Conservation (phyloP, 2,113 vertebrate genomes). For the Ceyx melanurus region DNA sequence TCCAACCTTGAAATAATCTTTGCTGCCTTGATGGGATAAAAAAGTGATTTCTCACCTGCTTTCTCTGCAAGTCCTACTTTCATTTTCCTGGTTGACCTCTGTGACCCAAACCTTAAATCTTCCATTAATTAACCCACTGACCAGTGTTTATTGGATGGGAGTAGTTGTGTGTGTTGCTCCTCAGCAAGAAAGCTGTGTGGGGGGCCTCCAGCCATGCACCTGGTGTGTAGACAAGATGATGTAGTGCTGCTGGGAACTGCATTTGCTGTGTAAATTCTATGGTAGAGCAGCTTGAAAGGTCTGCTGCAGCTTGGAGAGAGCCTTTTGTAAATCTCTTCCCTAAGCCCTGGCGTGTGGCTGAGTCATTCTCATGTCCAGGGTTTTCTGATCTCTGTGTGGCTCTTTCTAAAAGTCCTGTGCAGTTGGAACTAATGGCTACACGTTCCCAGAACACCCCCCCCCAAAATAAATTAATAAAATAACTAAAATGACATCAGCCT, state of each 20-base stretch:
- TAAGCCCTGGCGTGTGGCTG: not conserved
- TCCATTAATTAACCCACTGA: not conserved
- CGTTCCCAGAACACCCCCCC: conserved; percentile 24
- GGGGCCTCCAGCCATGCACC: not conserved
- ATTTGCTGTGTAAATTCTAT: not conserved
- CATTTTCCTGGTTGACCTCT: not conserved
- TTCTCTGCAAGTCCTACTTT: not conserved
- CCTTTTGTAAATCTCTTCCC: not conserved
- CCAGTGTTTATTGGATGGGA: not conserved
- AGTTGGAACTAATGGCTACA: not conserved
- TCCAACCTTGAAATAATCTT: not conserved
- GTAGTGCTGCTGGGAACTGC: not conserved
- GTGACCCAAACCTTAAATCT: not conserved
- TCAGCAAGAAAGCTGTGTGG: not conserved
- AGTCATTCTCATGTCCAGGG: not conserved
- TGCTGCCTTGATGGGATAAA: not conserved
- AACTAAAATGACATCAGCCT: conserved; percentile 2
- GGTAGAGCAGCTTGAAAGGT: not conserved
- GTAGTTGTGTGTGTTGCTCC: not conserved
- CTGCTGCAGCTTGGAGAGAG: not conserved
- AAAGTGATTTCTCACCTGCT: not conserved
- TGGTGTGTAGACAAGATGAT: not conserved
- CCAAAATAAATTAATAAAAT: not conserved
- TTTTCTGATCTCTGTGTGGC: conserved; percentile 1
- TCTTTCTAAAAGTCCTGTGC: not conserved